These are phyloP conservation scores for Oligia latruncula DNA, from an alignment of 2,888 invertebrate genomes.

Conservation along the genomic window DNA sequence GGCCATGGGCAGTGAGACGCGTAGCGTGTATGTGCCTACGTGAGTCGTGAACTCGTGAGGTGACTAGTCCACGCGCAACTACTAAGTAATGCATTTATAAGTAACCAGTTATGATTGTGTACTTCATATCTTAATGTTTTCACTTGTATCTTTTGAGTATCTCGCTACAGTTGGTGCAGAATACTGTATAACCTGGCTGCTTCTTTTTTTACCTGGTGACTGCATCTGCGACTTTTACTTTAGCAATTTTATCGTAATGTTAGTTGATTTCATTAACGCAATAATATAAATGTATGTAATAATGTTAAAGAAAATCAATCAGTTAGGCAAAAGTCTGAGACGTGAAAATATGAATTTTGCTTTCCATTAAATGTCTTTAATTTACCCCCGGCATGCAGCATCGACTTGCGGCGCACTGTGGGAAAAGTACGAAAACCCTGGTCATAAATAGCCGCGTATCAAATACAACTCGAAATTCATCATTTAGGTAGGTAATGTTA, in stretches of 20 bases:
- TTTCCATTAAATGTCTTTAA: conserved; percentile 74
- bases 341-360: conserved; percentile 85
- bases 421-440: background rate
- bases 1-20: too few relatives aligned
- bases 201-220: conserved; percentile 34
- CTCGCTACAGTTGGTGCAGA: conserved; percentile 33
- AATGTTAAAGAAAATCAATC: conserved; percentile 81
- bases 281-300: conserved; percentile 73
- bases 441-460: background rate
- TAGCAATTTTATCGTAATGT: conserved; percentile 64
- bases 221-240: conserved; percentile 48
- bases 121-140: conserved; percentile 54
- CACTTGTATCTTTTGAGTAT: conserved; percentile 46
- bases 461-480: background rate
- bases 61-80: conserved; percentile 57
- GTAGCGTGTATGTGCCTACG: too few relatives aligned
- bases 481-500: background rate
- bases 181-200: conserved; percentile 32
- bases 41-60: background rate
- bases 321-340: conserved; percentile 87
- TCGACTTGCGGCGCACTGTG: background rate
- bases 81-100: conserved; percentile 62
- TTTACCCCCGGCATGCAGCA: conserved; percentile 33
- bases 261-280: conserved; percentile 72
- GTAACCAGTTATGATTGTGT: conserved; percentile 46